Base-by-base conservation (phyloP, 2,888 invertebrate genomes). In the Lasiommata megera region DNA sequence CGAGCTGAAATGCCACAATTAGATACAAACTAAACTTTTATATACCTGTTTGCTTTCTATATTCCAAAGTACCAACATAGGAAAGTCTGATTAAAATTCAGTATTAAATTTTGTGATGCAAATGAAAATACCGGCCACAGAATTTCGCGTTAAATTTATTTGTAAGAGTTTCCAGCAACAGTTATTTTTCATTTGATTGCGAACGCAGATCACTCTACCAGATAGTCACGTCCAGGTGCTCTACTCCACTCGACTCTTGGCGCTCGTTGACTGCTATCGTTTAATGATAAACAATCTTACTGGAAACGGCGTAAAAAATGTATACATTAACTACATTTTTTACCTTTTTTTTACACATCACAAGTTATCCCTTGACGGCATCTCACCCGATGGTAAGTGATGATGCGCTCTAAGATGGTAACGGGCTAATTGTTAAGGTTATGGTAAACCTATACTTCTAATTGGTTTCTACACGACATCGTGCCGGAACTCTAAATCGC, bases 161-260 rank as follows among this genome's bases (percentile, higher is more conserved):
- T 14, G 28, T 0, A 29, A 14, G 23, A 38, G 50, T 38, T 50
- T 38, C 23, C 50, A 38, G 37, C 36, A 50, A 50, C 52, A 52
- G 47, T 60, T 52, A 51, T 44, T 36, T 29, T 29, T 46, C 52
- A 41, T 52, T 47, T 62, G 60, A 62, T 62, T 68, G 67, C 66
- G 56, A 67, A 56, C 69, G 43, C 56, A 56, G 59, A 59, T 61
- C 59, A 61, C 56, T 41, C 51, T 63, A 71, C 71, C 68, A 79
- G 76, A 77, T 77, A 82, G 85, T 84, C 88, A 88, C 88, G 88
- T 82, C 77, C 80, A 62, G 67, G 61, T 79, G 67, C 88, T 88
- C 73, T 71, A 84, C 72, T 62, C 58, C 74, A 67, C 79, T 81
- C 65, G 68, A 80, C 79, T 67, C 76, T 61, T 71, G 74, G 69